Conservation (phyloP, 2,888 invertebrate genomes). For the Anoplius nigerrimus region DNA sequence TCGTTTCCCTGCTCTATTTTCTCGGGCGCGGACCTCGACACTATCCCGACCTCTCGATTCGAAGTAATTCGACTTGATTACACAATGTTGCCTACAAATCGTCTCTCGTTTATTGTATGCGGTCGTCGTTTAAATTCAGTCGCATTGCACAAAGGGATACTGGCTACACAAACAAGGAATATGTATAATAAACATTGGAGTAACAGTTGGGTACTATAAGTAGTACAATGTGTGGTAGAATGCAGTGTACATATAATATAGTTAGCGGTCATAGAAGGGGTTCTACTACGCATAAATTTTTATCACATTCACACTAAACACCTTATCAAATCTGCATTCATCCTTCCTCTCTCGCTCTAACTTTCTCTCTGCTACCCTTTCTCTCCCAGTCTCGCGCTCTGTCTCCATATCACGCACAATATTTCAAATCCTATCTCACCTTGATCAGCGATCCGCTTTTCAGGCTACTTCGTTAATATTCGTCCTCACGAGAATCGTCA, state of each 20-base stretch:
- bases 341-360: constrained; percentile 19
- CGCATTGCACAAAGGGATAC: constrained; percentile 56
- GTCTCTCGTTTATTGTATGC: constrained; percentile 25
- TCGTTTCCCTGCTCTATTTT: constrained; percentile 25
- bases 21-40: too few relatives aligned
- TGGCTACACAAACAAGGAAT: constrained; percentile 69
- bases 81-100: constrained; percentile 24
- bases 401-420: constrained; percentile 10
- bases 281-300: constrained; percentile 57
- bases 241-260: constrained; percentile 65
- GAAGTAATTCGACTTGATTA: constrained; percentile 25
- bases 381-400: background rate
- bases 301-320: constrained; percentile 52
- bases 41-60: background rate
- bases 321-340: constrained; percentile 15
- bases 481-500: too few relatives aligned
- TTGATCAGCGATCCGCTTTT: constrained; percentile 13
- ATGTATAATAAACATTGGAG: constrained; percentile 69
- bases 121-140: constrained; percentile 46
- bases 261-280: constrained; percentile 60
- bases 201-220: constrained; percentile 62
- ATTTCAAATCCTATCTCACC: constrained; percentile 17
- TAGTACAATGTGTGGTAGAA: constrained; percentile 66
- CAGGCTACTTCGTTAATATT: too few relatives aligned
- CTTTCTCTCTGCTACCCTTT: constrained; percentile 21